Conservation (phyloP, 2,113 vertebrate genomes). For the Hystrix brachyura region DNA sequence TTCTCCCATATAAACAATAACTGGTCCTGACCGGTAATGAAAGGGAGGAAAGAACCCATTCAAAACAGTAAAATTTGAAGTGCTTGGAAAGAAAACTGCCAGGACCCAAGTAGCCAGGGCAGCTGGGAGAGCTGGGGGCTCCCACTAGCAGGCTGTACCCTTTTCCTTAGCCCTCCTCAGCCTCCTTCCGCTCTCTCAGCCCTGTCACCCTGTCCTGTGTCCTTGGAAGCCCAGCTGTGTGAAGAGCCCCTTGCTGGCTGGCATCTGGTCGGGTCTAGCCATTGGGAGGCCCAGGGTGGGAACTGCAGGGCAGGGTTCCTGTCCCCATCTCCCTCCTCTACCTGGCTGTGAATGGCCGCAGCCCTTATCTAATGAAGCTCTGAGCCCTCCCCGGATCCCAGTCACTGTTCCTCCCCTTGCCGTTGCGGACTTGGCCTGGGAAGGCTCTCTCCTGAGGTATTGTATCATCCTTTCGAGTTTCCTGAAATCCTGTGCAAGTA, state of each 20-base stretch:
- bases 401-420: not conserved
- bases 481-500: constrained; percentile 13
- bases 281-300: not conserved
- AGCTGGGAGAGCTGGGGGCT: not conserved
- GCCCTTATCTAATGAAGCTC: not conserved
- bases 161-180: not conserved
- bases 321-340: not conserved
- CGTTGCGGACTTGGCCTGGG: not conserved
- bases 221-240: not conserved
- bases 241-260: not conserved
- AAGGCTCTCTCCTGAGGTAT: not conserved
- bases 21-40: not conserved
- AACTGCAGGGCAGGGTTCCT: not conserved
- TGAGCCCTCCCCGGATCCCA: not conserved
- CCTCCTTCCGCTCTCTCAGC: not conserved
- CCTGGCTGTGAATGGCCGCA: not conserved
- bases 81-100: not conserved
- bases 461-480: not conserved
- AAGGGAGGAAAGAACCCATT: not conserved
- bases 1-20: not conserved
- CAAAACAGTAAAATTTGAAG: not conserved
- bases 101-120: not conserved
- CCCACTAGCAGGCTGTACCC: not conserved
- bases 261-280: not conserved
- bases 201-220: not conserved